Evolutionary conservation across 92 coral and sea anemone genomes (phyloP).

Genomic region (Anthopleura xanthogrammica): DNA sequence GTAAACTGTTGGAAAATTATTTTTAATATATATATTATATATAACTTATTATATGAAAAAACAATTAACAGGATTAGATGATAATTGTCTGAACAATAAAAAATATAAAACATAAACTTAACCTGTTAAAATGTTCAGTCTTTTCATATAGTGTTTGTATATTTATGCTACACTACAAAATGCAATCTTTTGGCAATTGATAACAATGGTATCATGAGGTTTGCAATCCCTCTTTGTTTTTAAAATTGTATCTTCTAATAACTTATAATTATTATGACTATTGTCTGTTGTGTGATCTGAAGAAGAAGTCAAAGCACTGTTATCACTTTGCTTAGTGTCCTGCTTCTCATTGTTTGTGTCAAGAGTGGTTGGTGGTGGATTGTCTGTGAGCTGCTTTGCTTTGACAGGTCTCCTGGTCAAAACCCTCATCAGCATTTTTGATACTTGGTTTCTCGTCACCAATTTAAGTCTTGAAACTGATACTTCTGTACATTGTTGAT

Average conservation of each 20-base stretch:
- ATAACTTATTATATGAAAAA: too few relatives aligned
- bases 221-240: neutral
- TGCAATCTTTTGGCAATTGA: neutral
- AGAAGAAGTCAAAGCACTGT: neutral
- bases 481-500: neutral
- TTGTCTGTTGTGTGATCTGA: neutral
- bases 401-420: constrained; percentile 13
- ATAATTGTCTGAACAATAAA: too few relatives aligned
- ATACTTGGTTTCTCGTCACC: constrained; percentile 19
- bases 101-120: too few relatives aligned
- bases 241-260: neutral
- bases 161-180: neutral
- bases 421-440: constrained; percentile 10
- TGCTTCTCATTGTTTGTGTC: neutral
- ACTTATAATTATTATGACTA: neutral
- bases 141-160: too few relatives aligned
- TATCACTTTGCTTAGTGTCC: neutral
- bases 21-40: too few relatives aligned
- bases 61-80: too few relatives aligned
- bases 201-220: neutral
- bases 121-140: too few relatives aligned
- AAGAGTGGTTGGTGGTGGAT: neutral
- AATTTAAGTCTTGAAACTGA: constrained; percentile 16
- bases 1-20: too few relatives aligned
- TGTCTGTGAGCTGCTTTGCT: neutral